Conservation (phyloP, 2,888 invertebrate genomes). For the Brachynemurus nebulosus region DNA sequence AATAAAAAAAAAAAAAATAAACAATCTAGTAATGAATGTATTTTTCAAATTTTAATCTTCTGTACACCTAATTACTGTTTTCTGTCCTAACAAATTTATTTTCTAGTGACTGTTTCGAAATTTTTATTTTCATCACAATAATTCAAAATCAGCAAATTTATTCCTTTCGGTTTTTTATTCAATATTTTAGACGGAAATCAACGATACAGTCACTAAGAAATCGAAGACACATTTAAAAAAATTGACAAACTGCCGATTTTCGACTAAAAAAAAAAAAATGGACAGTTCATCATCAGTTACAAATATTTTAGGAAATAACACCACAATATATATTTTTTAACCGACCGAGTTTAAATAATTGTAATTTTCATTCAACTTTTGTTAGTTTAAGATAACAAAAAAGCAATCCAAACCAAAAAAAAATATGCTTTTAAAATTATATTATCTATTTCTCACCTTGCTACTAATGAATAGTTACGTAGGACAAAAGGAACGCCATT, state of each 20-base stretch:
- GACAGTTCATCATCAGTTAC: too few relatives aligned
- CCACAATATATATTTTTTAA: not conserved
- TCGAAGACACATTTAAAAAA: too few relatives aligned
- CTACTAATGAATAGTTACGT: conserved; percentile 14
- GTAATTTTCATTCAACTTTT: conserved; percentile 3
- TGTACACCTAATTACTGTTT: too few relatives aligned
- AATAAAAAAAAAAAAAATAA: not conserved
- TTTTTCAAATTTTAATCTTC: too few relatives aligned
- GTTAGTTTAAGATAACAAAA: conserved; percentile 6
- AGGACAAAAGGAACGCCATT: conserved; percentile 16
- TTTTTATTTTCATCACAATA: too few relatives aligned
- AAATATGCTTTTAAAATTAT: conserved; percentile 17
- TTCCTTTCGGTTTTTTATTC: too few relatives aligned
- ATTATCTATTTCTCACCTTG: conserved; percentile 16
- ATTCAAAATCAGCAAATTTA: too few relatives aligned
- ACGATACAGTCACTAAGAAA: too few relatives aligned
- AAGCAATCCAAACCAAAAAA: conserved; percentile 5
- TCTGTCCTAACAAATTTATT: too few relatives aligned
- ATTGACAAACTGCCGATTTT: not conserved
- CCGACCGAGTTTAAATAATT: not conserved
- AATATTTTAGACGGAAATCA: too few relatives aligned
- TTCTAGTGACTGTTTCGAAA: too few relatives aligned
- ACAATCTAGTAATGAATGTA: too few relatives aligned
- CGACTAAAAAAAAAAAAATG: not conserved
- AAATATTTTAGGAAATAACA: conserved; percentile 1